Conservation (phyloP, 2,888 invertebrate genomes). For the Palloptera scutellata region DNA sequence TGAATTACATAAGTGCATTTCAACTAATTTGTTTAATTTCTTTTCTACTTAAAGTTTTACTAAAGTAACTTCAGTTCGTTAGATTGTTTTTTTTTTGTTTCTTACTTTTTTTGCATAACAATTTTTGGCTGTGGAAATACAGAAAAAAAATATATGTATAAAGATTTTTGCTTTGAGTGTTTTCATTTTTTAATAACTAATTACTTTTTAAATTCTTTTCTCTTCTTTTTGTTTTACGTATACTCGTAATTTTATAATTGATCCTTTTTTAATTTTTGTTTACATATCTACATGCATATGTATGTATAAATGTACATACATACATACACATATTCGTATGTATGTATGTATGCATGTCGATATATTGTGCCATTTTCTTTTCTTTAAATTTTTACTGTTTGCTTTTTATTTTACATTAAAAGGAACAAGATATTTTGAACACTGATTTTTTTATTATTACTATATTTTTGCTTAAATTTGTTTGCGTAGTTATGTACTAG, state of each 20-base stretch:
- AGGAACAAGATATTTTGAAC: too few relatives aligned
- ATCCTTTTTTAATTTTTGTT: background rate
- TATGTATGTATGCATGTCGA: background rate
- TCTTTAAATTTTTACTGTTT: background rate
- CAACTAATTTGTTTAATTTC: conserved; percentile 13
- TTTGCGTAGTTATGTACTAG: too few relatives aligned
- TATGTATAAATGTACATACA: background rate
- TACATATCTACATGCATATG: background rate
- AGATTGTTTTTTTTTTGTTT: conserved; percentile 7
- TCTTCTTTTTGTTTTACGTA: background rate
- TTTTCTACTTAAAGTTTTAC: conserved; percentile 6
- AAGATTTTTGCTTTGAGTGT: background rate
- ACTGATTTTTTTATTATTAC: too few relatives aligned
- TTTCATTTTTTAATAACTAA: background rate
- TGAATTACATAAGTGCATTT: conserved; percentile 16
- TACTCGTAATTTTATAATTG: too few relatives aligned
- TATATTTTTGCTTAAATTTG: too few relatives aligned
- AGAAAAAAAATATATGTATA: background rate
- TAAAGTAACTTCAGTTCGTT: conserved; percentile 20
- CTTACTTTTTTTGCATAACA: conserved; percentile 21
- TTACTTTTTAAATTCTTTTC: background rate
- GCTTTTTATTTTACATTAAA: too few relatives aligned
- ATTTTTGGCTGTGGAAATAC: background rate
- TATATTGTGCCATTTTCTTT: background rate
- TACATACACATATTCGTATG: conserved; percentile 4